phyloP scores from a whole-genome alignment of 2,888 invertebrate genomes.

The Stomorhina lunata region DNA sequence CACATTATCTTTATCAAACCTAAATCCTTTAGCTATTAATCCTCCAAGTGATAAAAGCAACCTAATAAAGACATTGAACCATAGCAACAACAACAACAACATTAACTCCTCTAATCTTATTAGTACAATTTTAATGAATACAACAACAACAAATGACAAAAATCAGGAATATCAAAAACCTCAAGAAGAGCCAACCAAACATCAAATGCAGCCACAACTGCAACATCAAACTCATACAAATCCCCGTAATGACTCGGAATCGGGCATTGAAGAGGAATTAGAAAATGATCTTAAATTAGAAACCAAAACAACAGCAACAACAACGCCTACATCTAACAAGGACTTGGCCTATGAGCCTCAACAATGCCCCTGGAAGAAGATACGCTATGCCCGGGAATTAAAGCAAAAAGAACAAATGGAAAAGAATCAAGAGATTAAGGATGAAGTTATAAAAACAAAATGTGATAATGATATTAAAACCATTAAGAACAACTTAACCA shows the following conservation, averaged over 20 bases:
- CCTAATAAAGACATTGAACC: conserved; percentile 65
- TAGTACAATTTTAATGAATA: conserved; percentile 60
- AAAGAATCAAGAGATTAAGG: conserved; percentile 65
- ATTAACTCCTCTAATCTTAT: conserved; percentile 50
- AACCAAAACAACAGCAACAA: conserved; percentile 46
- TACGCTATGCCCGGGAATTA: conserved; percentile 79
- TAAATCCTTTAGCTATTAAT: neutral
- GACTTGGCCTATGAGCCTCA: conserved; percentile 73
- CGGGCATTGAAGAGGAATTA: conserved; percentile 74
- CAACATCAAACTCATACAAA: conserved; percentile 51
- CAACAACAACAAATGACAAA: conserved; percentile 56
- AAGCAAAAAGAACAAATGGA: conserved; percentile 77
- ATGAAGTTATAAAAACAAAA: conserved; percentile 19
- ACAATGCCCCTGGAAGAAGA: conserved; percentile 80
- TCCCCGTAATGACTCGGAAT: conserved; percentile 73
- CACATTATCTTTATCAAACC: neutral
- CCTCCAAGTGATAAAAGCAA: conserved; percentile 58
- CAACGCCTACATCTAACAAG: too few species aligned
- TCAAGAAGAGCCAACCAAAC: conserved; percentile 73
- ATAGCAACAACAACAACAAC: conserved; percentile 43
- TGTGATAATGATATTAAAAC: conserved; percentile 41
- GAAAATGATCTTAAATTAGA: conserved; percentile 68
- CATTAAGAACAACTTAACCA: conserved; percentile 32
- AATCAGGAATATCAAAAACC: conserved; percentile 70
- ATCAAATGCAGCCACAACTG: conserved; percentile 68